A percentile compares a stretch with the other conserved stretches of the same genome.
These are phyloP conservation scores for Rhabdophis nuchalis DNA, from an alignment of 2,797 vertebrate genomes.

Conservation along the genomic window DNA sequence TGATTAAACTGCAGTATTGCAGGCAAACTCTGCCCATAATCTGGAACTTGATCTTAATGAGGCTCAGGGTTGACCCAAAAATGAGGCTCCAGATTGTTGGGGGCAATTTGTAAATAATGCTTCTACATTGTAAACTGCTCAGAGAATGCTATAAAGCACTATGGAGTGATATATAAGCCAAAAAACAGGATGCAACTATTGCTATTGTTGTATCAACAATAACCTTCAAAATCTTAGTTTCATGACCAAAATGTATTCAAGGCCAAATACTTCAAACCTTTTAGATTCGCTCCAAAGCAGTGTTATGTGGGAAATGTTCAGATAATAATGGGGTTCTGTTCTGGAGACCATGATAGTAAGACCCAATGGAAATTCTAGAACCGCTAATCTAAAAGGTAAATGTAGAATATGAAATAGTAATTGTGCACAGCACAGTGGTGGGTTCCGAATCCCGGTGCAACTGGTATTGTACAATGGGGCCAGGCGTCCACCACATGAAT, in stretches of 20 bases:
- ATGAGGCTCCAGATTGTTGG: background rate
- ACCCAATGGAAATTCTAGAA: background rate
- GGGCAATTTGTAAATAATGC: background rate
- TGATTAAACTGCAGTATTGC: background rate
- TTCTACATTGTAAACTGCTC: background rate
- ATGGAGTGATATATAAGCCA: background rate
- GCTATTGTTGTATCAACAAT: background rate
- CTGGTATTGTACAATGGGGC: too few relatives aligned
- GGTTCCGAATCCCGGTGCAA: too few relatives aligned
- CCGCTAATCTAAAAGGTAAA: background rate
- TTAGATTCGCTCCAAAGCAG: background rate
- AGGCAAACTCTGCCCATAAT: too few relatives aligned
- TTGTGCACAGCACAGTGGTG: too few relatives aligned
- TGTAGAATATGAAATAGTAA: background rate
- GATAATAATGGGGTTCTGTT: background rate
- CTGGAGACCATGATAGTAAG: background rate
- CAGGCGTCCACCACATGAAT: too few relatives aligned
- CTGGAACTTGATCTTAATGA: background rate
- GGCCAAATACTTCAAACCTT: background rate
- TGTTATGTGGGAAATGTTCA: background rate
- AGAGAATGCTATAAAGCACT: background rate
- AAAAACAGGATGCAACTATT: too few relatives aligned
- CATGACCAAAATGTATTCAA: background rate
- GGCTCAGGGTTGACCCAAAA: background rate
- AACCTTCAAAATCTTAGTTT: background rate